phyloP scores from a whole-genome alignment of 2,113 vertebrate species.

The Myrmecobius fasciatus region DNA sequence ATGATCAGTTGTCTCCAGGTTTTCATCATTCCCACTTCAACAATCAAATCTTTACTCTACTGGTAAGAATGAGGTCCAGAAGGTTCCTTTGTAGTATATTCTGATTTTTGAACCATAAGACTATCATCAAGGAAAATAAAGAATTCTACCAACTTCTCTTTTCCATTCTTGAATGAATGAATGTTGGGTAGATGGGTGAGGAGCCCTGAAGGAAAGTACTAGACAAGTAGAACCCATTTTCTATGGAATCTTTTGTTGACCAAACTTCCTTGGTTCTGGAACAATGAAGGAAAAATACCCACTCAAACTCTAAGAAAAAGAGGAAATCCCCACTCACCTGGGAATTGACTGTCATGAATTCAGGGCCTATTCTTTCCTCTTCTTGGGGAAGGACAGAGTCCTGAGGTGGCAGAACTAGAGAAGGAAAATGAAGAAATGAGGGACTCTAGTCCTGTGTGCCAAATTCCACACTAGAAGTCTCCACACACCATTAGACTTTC shows the following conservation, averaged over 20 bases:
- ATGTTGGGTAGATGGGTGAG: background rate
- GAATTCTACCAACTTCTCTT: background rate
- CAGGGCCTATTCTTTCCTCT: background rate
- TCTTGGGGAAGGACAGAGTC: background rate
- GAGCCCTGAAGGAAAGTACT: background rate
- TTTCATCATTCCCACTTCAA: background rate
- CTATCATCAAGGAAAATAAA: background rate
- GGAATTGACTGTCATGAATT: background rate
- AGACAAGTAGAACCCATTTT: background rate
- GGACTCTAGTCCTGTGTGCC: background rate
- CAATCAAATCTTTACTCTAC: background rate
- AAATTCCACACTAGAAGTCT: background rate
- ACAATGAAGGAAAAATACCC: background rate
- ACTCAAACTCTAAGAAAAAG: background rate
- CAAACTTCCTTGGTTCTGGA: background rate
- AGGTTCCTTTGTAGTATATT: background rate
- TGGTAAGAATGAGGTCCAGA: background rate
- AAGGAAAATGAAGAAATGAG: background rate
- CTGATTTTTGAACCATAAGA: background rate
- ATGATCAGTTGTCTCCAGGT: background rate
- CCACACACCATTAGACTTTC: background rate
- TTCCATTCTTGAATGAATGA: background rate
- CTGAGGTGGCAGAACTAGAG: background rate
- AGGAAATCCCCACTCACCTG: background rate
- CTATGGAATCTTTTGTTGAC: background rate